These are phyloP conservation scores for Lasius platythorax DNA, from an alignment of 2,888 invertebrate species.

Conservation along the genomic window DNA sequence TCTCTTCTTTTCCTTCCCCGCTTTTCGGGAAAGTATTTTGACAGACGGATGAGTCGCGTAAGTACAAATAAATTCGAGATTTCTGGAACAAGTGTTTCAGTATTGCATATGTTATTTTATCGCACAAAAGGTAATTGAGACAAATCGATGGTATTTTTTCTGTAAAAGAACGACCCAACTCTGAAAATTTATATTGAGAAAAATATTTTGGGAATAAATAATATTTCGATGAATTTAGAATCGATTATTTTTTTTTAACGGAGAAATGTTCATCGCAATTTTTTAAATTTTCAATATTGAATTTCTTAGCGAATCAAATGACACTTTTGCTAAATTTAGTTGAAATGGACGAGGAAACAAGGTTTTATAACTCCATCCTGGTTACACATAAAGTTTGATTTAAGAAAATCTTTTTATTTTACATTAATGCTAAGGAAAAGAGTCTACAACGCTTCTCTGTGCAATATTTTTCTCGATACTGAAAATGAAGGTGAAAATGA, in stretches of 20 bases:
- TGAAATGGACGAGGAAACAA: background rate
- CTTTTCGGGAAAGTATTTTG: constrained; percentile 29
- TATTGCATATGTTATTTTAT: background rate
- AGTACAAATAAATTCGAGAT: constrained; percentile 37
- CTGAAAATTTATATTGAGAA: background rate
- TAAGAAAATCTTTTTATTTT: background rate
- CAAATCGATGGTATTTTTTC: background rate
- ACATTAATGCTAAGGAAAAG: background rate
- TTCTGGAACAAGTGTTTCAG: background rate
- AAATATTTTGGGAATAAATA: background rate
- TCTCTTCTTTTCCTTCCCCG: background rate
- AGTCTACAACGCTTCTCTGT: background rate
- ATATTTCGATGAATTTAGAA: background rate
- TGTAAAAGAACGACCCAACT: background rate
- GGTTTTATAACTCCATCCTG: background rate
- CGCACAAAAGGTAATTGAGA: background rate
- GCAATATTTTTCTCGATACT: background rate
- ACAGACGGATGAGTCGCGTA: background rate
- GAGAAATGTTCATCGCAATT: background rate
- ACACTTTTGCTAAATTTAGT: background rate
- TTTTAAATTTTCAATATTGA: background rate
- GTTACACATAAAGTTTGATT: background rate
- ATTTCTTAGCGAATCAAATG: background rate
- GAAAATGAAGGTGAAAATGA: background rate
- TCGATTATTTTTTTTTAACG: background rate